Evolutionary conservation across 1,140 invertebrate species (phyloP).

Genomic region (Bombus huntii): DNA sequence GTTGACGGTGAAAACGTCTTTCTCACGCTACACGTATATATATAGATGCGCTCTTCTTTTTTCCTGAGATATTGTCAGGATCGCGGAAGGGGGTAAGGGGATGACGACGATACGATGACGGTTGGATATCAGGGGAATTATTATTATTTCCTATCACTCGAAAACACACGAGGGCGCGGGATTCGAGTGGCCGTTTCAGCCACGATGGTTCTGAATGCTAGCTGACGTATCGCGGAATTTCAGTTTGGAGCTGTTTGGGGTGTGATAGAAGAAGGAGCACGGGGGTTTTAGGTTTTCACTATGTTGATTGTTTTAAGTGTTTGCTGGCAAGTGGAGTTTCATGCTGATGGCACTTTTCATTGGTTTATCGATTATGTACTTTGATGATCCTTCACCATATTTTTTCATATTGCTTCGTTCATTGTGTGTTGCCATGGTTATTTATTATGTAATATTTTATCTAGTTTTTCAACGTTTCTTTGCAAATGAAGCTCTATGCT

Average conservation of each 20-base stretch:
- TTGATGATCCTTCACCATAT: too few relatives aligned
- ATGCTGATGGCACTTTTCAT: too few relatives aligned
- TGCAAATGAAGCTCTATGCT: too few relatives aligned
- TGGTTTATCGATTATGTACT: too few relatives aligned
- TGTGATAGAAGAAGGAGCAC: not conserved
- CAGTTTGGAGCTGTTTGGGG: not conserved
- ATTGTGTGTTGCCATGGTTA: too few relatives aligned
- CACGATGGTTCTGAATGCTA: not conserved
- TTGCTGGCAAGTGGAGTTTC: too few relatives aligned
- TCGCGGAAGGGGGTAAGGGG: not conserved
- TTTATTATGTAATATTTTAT: too few relatives aligned
- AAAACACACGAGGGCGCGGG: not conserved
- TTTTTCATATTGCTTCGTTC: too few relatives aligned
- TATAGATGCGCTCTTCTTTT: not conserved
- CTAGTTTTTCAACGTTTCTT: too few relatives aligned
- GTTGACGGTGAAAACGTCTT: conserved; percentile 29
- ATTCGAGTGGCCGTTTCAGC: conserved; percentile 7
- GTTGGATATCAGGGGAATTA: not conserved
- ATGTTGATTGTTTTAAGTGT: too few relatives aligned
- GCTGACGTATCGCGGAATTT: not conserved
- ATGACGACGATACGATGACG: not conserved
- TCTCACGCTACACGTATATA: not conserved
- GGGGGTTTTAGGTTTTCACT: too few relatives aligned
- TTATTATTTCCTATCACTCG: conserved; percentile 9
- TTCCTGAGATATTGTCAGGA: conserved; percentile 5